Evolutionary conservation across 2,797 vertebrate genomes (phyloP).

Genomic region (Ispidina lecontei): DNA sequence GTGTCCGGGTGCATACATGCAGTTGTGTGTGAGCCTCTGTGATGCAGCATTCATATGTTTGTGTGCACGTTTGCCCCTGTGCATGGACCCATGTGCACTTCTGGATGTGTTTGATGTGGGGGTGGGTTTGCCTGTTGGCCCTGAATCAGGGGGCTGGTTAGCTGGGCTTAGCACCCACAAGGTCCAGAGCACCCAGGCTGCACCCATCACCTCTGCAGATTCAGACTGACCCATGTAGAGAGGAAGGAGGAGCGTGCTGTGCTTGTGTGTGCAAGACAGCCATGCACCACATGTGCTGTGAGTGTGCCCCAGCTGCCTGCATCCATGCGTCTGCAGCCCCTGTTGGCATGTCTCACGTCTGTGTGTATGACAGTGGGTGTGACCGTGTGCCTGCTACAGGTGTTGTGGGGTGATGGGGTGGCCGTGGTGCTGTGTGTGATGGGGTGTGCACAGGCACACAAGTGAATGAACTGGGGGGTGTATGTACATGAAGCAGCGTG

Average conservation of each 20-base stretch:
- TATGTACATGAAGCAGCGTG: neutral
- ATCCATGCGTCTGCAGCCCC: no score
- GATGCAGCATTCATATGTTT: rapidly evolving
- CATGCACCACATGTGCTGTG: neutral
- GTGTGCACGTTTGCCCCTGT: neutral
- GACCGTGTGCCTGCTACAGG: neutral
- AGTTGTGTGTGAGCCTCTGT: rapidly evolving
- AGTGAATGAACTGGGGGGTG: neutral
- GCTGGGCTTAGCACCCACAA: neutral
- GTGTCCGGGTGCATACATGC: neutral
- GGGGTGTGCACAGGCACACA: neutral
- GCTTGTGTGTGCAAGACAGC: neutral
- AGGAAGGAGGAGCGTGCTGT: rapidly evolving
- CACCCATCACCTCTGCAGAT: rapidly evolving
- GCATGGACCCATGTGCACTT: rapidly evolving
- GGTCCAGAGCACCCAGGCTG: neutral
- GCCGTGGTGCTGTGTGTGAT: rapidly evolving
- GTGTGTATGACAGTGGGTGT: neutral
- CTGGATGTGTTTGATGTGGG: neutral
- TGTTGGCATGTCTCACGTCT: rapidly evolving
- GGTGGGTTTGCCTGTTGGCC: neutral
- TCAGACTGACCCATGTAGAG: rapidly evolving
- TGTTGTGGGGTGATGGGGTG: neutral
- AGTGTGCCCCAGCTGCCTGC: neutral
- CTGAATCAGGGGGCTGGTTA: rapidly evolving